These are phyloP conservation scores for Euzetes globulus DNA, from an alignment of 2,888 invertebrate species.

Conservation along the genomic window DNA sequence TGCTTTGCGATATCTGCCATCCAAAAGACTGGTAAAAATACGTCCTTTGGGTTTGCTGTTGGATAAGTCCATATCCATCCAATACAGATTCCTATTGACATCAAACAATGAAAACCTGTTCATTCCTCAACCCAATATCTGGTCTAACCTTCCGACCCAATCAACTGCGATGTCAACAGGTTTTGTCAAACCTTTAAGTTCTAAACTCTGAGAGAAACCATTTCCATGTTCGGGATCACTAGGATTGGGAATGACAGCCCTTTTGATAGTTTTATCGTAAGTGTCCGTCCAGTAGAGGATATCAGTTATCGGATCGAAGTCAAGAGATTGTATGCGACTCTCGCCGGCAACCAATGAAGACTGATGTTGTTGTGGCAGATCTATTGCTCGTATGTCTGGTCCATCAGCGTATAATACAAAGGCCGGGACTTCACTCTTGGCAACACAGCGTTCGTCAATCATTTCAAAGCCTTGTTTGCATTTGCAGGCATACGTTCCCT, in stretches of 20 bases:
- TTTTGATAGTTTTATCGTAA: conserved; percentile 77
- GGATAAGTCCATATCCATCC: conserved; percentile 73
- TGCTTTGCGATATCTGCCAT: conserved; percentile 77
- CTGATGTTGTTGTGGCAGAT: conserved; percentile 41
- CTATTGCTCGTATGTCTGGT: conserved; percentile 70
- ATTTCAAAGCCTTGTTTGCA: conserved; percentile 68
- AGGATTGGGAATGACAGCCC: conserved; percentile 69
- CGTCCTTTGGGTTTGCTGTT: conserved; percentile 52
- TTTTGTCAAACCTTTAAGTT: conserved; percentile 65
- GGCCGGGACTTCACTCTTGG: conserved; percentile 51
- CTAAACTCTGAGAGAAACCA: conserved; percentile 78
- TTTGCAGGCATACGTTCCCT: conserved; percentile 78
- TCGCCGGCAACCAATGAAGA: conserved; percentile 64
- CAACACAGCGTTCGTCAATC: conserved; percentile 74
- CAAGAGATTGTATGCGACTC: conserved; percentile 81
- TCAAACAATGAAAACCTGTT: not conserved
- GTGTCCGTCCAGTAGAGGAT: conserved; percentile 95
- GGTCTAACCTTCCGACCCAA: conserved; percentile 66
- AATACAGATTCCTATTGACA: conserved; percentile 67
- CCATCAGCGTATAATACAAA: conserved; percentile 64
- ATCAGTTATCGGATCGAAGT: conserved; percentile 68
- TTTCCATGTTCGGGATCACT: conserved; percentile 58
- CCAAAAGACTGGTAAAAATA: conserved; percentile 77
- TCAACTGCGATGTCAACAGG: conserved; percentile 86
- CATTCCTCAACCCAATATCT: not conserved